These are phyloP conservation scores for Semicossyphus pulcher DNA, from an alignment of 2,113 vertebrate species.

Conservation along the genomic window DNA sequence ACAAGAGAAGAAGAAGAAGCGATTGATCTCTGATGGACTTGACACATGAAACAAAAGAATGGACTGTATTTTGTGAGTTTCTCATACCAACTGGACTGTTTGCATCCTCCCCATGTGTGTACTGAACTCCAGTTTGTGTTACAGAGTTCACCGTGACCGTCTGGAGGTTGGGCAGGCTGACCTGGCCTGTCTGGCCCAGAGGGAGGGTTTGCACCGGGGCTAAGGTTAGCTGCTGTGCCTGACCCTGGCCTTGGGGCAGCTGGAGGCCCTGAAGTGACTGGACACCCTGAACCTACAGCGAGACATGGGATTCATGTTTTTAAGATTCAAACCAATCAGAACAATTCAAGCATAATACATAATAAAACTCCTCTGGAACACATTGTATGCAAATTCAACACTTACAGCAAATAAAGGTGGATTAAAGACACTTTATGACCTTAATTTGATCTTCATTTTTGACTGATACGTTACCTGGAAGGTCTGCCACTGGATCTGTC, in stretches of 20 bases:
- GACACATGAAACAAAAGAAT: neutral
- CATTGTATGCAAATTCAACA: too few species aligned
- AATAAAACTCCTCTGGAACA: too few species aligned
- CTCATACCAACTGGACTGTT: constrained; percentile 90
- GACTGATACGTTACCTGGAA: constrained; percentile 88
- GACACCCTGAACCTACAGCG: constrained; percentile 91
- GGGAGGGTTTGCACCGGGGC: constrained; percentile 97
- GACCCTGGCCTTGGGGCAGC: constrained; percentile 86
- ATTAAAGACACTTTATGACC: too few species aligned
- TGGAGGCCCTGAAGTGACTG: constrained; percentile 99
- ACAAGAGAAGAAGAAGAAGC: neutral
- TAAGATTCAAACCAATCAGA: too few species aligned
- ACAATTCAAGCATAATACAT: too few species aligned
- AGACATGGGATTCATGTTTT: neutral
- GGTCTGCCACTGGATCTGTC: constrained; percentile 99
- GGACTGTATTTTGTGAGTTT: neutral
- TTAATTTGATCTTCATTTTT: too few species aligned
- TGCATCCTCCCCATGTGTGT: constrained; percentile 79
- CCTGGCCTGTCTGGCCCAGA: constrained; percentile 92
- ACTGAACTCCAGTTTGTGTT: constrained; percentile 90
- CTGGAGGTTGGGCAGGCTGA: constrained; percentile 96
- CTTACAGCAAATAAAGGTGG: too few species aligned
- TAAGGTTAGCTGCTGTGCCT: constrained; percentile 94
- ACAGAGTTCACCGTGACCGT: constrained; percentile 98
- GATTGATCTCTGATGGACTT: neutral